phyloP scores from a whole-genome alignment of 2,888 invertebrate genomes.

The Lumbricus terrestris region DNA sequence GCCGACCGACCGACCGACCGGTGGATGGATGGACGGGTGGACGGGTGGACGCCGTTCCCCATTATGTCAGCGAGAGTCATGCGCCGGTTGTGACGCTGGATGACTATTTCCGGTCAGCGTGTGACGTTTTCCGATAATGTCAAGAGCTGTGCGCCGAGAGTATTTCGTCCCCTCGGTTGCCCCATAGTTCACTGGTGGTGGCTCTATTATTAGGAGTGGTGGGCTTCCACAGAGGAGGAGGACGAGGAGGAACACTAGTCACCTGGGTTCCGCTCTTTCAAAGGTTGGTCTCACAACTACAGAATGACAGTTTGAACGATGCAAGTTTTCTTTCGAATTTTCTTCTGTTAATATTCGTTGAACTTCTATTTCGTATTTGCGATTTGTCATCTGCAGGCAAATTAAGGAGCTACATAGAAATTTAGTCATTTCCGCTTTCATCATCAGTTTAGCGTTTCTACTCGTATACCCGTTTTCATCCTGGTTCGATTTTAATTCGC shows the following conservation, averaged over 20 bases:
- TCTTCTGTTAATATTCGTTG: neutral
- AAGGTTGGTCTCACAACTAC: neutral
- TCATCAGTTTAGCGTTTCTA: neutral
- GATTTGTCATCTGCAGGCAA: neutral
- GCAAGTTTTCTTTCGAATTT: neutral
- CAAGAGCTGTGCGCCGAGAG: constrained; percentile 3
- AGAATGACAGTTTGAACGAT: neutral
- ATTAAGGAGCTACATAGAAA: neutral
- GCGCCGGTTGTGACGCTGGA: neutral
- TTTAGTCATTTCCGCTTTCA: neutral
- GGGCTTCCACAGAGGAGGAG: neutral
- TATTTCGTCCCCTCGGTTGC: neutral
- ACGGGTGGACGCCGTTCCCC: neutral
- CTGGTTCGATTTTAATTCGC: neutral
- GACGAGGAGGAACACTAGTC: too few relatives aligned
- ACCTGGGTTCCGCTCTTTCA: neutral
- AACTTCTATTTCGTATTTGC: neutral
- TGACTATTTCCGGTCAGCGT: neutral
- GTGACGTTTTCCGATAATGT: constrained; percentile 3
- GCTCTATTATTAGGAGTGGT: neutral
- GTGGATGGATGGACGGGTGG: neutral
- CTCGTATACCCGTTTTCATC: neutral
- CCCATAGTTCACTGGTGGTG: neutral
- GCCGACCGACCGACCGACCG: neutral
- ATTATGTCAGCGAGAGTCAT: neutral